Evolutionary conservation across 2,797 vertebrate species (phyloP).

Genomic region (Phoebastria nigripes): DNA sequence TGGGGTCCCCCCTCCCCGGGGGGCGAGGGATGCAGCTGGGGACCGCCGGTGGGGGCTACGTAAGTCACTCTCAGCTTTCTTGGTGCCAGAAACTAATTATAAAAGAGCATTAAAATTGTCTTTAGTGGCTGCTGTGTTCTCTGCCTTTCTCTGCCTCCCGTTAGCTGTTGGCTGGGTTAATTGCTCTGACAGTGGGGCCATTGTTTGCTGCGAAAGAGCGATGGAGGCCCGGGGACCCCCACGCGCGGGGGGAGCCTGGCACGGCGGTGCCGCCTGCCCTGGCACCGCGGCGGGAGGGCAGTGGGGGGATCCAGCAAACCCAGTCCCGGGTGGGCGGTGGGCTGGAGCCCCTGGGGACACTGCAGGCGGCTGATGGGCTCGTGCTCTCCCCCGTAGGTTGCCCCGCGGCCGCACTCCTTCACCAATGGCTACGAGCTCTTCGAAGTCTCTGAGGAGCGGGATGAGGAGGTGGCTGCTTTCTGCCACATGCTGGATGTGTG

Average conservation of each 20-base stretch:
- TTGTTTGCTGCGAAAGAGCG: constrained; percentile 36
- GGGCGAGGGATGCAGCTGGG: constrained; percentile 31
- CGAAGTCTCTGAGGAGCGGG: constrained; percentile 92
- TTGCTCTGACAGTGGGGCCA: constrained; percentile 65
- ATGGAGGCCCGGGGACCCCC: not conserved
- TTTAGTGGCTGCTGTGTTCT: constrained; percentile 35
- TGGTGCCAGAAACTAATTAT: constrained; percentile 40
- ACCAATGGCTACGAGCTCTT: constrained; percentile 88
- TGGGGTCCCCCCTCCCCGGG: not conserved
- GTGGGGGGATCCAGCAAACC: not conserved
- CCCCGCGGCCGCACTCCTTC: constrained; percentile 71
- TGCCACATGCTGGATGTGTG: constrained; percentile 96
- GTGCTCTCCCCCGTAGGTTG: constrained; percentile 18
- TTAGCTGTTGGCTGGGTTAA: constrained; percentile 49
- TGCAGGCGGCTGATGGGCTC: not conserved
- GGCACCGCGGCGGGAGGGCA: rapidly evolving
- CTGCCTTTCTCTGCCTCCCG: not conserved
- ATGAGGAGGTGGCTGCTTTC: constrained; percentile 95
- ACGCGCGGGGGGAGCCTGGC: not conserved
- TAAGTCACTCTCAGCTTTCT: constrained; percentile 54
- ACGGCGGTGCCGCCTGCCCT: not conserved
- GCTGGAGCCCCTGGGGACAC: rapidly evolving
- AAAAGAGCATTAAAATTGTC: constrained; percentile 54
- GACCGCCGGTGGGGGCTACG: not conserved
- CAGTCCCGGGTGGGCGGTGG: rapidly evolving